These are phyloP conservation scores for Urocynchramus pylzowi DNA, from an alignment of 2,113 vertebrate genomes.

Conservation along the genomic window DNA sequence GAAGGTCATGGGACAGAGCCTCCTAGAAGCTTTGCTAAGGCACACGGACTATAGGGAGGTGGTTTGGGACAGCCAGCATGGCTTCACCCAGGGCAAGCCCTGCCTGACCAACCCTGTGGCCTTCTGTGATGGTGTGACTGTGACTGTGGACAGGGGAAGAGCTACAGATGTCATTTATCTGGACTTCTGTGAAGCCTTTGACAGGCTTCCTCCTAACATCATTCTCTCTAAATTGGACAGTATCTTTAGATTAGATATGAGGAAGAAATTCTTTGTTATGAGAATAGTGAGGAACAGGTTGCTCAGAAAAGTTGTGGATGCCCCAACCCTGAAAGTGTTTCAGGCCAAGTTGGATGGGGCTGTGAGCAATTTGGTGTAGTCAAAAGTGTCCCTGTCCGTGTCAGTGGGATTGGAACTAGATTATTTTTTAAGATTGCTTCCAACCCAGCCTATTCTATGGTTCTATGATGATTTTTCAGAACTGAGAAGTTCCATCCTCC, in stretches of 20 bases:
- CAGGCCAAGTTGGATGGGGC: neutral
- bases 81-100: neutral
- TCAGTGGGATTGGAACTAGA: neutral
- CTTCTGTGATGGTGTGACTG: neutral
- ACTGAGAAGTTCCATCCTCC: neutral
- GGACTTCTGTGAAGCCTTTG: neutral
- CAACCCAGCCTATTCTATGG: neutral
- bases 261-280: neutral
- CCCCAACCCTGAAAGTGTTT: neutral
- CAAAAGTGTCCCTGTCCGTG: neutral
- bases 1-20: neutral
- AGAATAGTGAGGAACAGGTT: neutral
- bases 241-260: neutral
- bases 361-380: neutral
- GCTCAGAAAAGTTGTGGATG: neutral
- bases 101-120: neutral
- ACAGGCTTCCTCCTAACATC: neutral
- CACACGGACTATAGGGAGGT: neutral
- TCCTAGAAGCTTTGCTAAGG: neutral
- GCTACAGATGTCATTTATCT: neutral
- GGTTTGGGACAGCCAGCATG: rapidly evolving
- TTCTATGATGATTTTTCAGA: neutral
- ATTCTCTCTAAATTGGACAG: neutral
- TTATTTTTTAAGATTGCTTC: neutral
- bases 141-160: neutral